phyloP scores from a whole-genome alignment of 1,140 invertebrate species.

The Bombus superbus region DNA sequence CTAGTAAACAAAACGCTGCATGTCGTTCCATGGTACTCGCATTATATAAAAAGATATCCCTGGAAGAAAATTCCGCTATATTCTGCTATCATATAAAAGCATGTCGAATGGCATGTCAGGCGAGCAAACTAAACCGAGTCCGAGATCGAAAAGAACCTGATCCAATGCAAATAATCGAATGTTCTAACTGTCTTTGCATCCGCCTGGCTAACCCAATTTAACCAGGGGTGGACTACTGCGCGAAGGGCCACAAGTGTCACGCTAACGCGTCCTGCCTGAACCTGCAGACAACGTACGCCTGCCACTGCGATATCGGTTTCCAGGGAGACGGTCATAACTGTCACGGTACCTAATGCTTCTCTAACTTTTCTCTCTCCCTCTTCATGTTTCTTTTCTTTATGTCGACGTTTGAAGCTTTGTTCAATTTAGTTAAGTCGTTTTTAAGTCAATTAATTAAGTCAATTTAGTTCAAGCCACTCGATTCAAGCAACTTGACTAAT shows the following conservation, averaged over 20 bases:
- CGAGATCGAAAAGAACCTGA: not conserved
- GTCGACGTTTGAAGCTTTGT: not conserved
- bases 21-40: not conserved
- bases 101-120: slow-evolving; percentile 8
- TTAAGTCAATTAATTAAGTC: too few relatives aligned
- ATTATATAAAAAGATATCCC: not conserved
- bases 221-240: slow-evolving; percentile 94
- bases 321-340: slow-evolving; percentile 91
- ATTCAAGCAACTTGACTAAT: not conserved
- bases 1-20: not conserved
- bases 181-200: slow-evolving; percentile 65
- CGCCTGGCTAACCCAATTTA: slow-evolving; percentile 75
- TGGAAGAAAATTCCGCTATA: not conserved
- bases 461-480: too few relatives aligned
- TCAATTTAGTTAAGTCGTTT: not conserved
- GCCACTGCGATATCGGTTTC: slow-evolving; percentile 92
- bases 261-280: slow-evolving; percentile 93
- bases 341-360: slow-evolving; percentile 84
- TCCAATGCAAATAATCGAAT: slow-evolving; percentile 22
- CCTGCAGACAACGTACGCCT: slow-evolving; percentile 92
- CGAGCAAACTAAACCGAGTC: not conserved
- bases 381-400: not conserved
- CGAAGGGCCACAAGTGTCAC: slow-evolving; percentile 92
- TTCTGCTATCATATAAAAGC: not conserved
- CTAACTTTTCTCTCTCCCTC: slow-evolving; percentile 42